These are phyloP conservation scores for Drosophila colorata DNA, from an alignment of 2,888 invertebrate species.

Conservation along the genomic window DNA sequence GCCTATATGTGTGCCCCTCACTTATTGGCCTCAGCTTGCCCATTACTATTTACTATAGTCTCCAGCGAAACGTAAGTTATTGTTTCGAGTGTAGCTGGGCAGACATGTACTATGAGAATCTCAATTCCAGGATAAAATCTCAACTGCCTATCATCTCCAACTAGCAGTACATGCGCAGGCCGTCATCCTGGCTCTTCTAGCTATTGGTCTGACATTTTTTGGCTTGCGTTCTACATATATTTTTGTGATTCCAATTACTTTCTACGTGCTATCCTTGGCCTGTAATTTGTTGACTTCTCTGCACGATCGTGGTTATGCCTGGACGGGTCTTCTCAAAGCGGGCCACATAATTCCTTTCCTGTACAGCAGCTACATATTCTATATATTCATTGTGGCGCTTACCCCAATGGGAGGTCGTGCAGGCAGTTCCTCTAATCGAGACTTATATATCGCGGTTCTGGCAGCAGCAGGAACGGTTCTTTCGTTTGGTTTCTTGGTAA, in stretches of 20 bases:
- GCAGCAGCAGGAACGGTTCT: slow-evolving; percentile 77
- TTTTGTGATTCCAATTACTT: slow-evolving; percentile 73
- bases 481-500: slow-evolving; percentile 82
- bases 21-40: slow-evolving; percentile 80
- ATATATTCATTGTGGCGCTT: slow-evolving; percentile 85
- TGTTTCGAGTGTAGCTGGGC: background rate
- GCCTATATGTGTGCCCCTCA: slow-evolving; percentile 81
- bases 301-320: slow-evolving; percentile 71
- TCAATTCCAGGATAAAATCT: slow-evolving; percentile 65
- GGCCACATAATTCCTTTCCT: slow-evolving; percentile 85
- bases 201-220: slow-evolving; percentile 58
- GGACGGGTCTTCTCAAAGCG: slow-evolving; percentile 79
- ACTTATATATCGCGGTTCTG: slow-evolving; percentile 86
- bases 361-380: slow-evolving; percentile 85
- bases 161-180: slow-evolving; percentile 81
- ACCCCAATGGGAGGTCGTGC: slow-evolving; percentile 87
- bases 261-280: slow-evolving; percentile 70
- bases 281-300: slow-evolving; percentile 78
- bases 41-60: slow-evolving; percentile 70
- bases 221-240: slow-evolving; percentile 80
- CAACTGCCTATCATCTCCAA: slow-evolving; percentile 71
- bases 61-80: slow-evolving; percentile 70
- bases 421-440: slow-evolving; percentile 85
- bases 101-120: background rate
- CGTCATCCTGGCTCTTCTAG: slow-evolving; percentile 67